Evolutionary conservation across 2,113 vertebrate species (phyloP), one percentile per base, ranked within the genome.

Genomic region (Callionymus lyra): DNA sequence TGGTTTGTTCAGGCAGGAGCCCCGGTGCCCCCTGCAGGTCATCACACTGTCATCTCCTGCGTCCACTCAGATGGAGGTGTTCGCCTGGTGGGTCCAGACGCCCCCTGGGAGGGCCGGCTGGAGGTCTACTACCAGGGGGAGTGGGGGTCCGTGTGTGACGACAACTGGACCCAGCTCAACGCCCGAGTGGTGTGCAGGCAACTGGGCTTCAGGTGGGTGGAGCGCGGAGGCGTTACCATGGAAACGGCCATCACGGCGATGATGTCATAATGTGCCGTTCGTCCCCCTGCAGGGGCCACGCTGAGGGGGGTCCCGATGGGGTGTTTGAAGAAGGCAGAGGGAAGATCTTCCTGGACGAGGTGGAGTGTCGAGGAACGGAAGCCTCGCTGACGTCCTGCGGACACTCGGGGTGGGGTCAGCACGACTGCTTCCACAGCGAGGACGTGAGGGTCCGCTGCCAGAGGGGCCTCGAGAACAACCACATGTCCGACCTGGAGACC

Each of bases 341-440:
- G n/a, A 68, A 82, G 57, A 91, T 92, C 61, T 76, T 90, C 41
- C 76, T 93, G 75, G 90, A 93, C 12, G 89, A 93, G 38, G 84
- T 93, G 57, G 66, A 59, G 34, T 92, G 90, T 55, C 49, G 41
- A 9, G 90, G 90, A 12, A 53, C 62, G 9, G 90, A 93, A 58
- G 12, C 53, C 33, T 76, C 67, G 16, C 74, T 93, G 41, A 59
- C 89, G 72, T 77, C 79, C 42, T 93, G 90, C 53, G 38, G 55
- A 16, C 89, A 85, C 52, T 79, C 81, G 38, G 80, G 59, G 39
- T 89, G 87, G 88, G 87, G 90, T 1, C 81, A 86, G 27, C 90
- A 93, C 0, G 89, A 93, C 78, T 92, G 90, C 80, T 90, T 89
- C 2, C 90, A 92, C 6, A 53, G 67, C 3, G 90, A 93, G 58